phyloP scores from a whole-genome alignment of 2,113 vertebrate genomes.

The Rhabdornis inornatus region DNA sequence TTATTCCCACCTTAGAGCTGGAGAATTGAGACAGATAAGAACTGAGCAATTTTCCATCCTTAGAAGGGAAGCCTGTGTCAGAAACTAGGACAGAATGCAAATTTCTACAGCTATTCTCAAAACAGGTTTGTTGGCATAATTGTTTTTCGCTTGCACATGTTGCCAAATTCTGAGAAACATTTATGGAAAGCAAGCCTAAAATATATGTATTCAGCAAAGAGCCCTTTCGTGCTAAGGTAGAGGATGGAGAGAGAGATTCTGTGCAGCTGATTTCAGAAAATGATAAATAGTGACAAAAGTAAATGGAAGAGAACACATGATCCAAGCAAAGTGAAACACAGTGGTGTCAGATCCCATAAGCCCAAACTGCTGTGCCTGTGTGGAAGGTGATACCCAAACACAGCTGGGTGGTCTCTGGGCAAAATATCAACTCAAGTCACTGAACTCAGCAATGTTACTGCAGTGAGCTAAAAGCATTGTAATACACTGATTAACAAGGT shows the following conservation, averaged over 20 bases:
- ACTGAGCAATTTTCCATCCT: constrained; percentile 32
- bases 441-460: not conserved
- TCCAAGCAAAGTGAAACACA: not conserved
- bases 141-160: not conserved
- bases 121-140: constrained; percentile 21
- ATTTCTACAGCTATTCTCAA: constrained; percentile 21
- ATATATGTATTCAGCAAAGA: not conserved
- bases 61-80: constrained; percentile 17
- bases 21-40: constrained; percentile 48
- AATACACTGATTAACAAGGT: not conserved
- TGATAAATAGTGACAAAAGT: not conserved
- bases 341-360: not conserved
- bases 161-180: not conserved
- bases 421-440: not conserved
- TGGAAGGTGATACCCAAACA: not conserved
- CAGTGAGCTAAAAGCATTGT: not conserved
- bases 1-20: not conserved
- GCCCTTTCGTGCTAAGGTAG: not conserved
- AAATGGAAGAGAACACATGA: not conserved
- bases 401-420: not conserved
- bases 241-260: not conserved
- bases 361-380: not conserved
- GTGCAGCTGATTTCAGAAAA: not conserved
- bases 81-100: constrained; percentile 38
- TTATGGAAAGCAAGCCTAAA: not conserved